Conservation (phyloP, 2,113 vertebrate species). For the Cnemophilus loriae region DNA sequence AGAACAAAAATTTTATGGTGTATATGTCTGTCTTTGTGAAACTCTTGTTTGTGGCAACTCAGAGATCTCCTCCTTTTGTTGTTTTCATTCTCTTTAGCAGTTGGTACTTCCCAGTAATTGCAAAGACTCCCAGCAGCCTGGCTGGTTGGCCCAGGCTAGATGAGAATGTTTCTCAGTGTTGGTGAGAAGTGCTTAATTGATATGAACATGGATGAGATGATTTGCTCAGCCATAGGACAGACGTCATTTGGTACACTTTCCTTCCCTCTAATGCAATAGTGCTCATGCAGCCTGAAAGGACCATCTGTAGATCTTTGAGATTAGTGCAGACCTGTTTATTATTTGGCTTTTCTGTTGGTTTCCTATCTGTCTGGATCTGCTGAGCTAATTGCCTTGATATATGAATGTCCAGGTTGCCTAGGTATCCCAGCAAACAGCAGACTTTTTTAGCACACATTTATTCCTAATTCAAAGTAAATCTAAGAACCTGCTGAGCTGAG, state of each 20-base stretch:
- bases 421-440: not conserved
- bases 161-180: not conserved
- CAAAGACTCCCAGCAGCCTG: not conserved
- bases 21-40: not conserved
- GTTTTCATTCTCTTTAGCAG: not conserved
- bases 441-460: not conserved
- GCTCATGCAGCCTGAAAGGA: constrained; percentile 33
- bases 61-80: not conserved
- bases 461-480: not conserved
- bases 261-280: not conserved
- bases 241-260: not conserved
- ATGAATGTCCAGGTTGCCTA: not conserved
- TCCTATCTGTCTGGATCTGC: not conserved
- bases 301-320: constrained; percentile 48
- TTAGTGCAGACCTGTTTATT: constrained; percentile 43
- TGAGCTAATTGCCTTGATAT: not conserved
- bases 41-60: not conserved
- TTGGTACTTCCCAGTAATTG: not conserved
- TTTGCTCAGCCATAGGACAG: constrained; percentile 4
- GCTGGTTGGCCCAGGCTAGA: not conserved
- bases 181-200: constrained; percentile 31
- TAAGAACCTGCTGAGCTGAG: not conserved
- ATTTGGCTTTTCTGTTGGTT: constrained; percentile 15
- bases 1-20: not conserved
- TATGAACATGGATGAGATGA: constrained; percentile 5